These are phyloP conservation scores for Spermophilus dauricus DNA, from an alignment of 2,113 vertebrate species.

Conservation along the genomic window DNA sequence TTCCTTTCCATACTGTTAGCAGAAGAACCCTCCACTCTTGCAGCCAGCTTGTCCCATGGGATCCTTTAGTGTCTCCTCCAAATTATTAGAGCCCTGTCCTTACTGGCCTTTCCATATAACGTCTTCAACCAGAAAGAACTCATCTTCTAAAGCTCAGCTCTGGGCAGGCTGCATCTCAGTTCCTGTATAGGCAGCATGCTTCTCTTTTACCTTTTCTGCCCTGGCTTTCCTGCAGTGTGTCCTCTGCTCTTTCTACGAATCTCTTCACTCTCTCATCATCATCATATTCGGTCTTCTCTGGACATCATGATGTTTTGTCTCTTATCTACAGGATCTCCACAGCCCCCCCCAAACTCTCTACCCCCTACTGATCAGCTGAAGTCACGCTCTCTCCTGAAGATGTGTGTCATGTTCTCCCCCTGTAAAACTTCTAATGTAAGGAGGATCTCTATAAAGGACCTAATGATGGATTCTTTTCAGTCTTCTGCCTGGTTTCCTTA, in stretches of 20 bases:
- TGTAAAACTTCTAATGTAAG: background rate
- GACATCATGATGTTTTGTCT: background rate
- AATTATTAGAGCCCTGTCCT: background rate
- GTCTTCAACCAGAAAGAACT: background rate
- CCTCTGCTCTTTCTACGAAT: fast-evolving
- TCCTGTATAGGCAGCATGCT: no score
- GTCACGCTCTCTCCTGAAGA: background rate
- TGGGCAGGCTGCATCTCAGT: fast-evolving
- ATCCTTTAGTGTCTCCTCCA: background rate
- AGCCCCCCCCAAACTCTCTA: background rate
- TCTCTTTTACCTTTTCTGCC: background rate
- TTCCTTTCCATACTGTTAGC: background rate
- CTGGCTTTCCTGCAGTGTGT: background rate
- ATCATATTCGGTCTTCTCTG: background rate
- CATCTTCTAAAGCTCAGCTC: background rate
- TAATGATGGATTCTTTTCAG: background rate
- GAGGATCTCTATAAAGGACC: background rate
- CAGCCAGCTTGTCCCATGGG: background rate
- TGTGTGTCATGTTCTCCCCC: background rate
- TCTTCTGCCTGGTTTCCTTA: background rate
- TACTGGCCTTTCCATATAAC: background rate
- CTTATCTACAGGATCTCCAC: fast-evolving
- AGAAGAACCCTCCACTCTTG: background rate
- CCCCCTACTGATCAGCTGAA: no score
- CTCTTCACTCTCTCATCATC: background rate